Evolutionary conservation across 2,113 vertebrate species (phyloP).

Genomic region (Puma concolor): DNA sequence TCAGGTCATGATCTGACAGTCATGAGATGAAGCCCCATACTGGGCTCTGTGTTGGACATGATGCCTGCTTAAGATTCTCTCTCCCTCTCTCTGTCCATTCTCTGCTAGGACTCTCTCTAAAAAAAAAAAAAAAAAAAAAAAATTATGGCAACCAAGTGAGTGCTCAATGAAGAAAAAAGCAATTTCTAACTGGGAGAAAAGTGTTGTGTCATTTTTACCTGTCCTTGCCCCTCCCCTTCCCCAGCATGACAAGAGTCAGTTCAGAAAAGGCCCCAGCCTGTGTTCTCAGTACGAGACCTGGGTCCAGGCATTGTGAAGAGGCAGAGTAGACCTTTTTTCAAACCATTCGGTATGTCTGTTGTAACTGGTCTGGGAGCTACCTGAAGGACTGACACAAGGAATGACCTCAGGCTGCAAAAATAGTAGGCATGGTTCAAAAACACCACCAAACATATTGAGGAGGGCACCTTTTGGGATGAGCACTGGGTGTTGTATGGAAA

Average conservation of each 20-base stretch:
- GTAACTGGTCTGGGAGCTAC: not conserved
- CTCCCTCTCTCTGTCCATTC: too few species aligned
- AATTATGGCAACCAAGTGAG: not conserved
- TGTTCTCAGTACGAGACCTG: not conserved
- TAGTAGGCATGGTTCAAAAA: not conserved
- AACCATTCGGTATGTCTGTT: not conserved
- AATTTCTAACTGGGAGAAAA: not conserved
- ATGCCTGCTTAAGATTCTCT: too few species aligned
- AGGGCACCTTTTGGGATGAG: too few species aligned
- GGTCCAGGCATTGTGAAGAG: not conserved
- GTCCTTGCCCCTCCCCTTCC: not conserved
- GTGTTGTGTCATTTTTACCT: not conserved
- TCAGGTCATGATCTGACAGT: too few species aligned
- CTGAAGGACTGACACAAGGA: not conserved
- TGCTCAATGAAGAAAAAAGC: not conserved
- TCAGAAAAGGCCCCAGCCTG: not conserved
- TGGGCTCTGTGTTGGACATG: too few species aligned
- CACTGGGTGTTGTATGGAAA: too few species aligned
- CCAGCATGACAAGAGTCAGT: not conserved
- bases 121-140: not conserved
- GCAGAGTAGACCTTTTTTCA: not conserved
- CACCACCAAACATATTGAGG: not conserved
- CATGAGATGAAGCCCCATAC: too few species aligned
- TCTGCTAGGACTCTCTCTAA: too few species aligned
- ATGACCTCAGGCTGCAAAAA: not conserved